Evolutionary conservation across 53 echinoderm and acorn worm genomes (phyloP), one percentile per base, ranked within the genome.

Genomic region (Hippasteria phrygiana): DNA sequence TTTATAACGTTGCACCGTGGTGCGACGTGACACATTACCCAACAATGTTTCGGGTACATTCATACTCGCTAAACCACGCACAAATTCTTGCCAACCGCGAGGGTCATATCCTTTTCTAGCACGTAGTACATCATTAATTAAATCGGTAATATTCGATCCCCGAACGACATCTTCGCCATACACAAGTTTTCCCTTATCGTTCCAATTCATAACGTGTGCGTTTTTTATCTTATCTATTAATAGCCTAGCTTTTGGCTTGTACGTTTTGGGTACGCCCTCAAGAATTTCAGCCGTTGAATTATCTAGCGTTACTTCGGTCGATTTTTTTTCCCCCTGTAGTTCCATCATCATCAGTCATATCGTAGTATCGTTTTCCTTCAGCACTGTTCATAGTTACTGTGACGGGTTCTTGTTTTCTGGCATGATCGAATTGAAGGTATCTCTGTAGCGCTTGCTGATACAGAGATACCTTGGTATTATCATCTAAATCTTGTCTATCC

Each of bases 111-210:
- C 71, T 41, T 70, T 70, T 37, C 38, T 70, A 70, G 35, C 38
- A 17, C 18, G 34, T 33, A 70, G 18, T 35, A 18, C 38, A 70
- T 70, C 70, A 37, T 70, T 70, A 35, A 70, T 29, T 51, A 90
- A 70, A 90, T 90, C 84, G 5, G 62, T 41, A 33, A 75, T 59
- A 47, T 90, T 90, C 28, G 83, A 83, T 12, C 84, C 84, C 31
- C 77, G 77, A 4, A 88, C 59, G 2, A 43, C 20, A 47, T 62
- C 45, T 5, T 78, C 77, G 11, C 77, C 88, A 43, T 76, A 62
- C 17, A 77, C 22, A 42, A 88, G 36, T 63, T 88, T 65, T 17
- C 88, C 88, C 2, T 88, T 70, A 63, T 62, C 22, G 38, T 35
- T 77, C 43, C 77, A 74, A 88, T 42, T 77, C 78, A 66, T 74